Evolutionary conservation across 2,888 invertebrate species (phyloP), one percentile per base, ranked within the genome.

Genomic region (Heliconius ismenius): DNA sequence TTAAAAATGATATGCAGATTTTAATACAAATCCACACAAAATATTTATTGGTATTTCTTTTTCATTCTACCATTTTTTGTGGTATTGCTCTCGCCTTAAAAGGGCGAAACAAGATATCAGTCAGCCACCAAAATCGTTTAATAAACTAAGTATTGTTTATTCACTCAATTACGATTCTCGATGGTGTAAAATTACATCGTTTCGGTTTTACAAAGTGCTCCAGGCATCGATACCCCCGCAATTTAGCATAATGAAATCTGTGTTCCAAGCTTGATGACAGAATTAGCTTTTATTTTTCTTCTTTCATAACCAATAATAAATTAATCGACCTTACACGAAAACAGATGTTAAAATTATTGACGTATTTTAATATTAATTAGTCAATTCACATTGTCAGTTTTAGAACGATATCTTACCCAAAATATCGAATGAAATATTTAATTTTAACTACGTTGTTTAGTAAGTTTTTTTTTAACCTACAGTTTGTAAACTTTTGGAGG

Each of bases 1-100:
- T 64, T 28, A 60, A 65, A 76, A 65, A 64, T 72, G 18, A 72
- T 73, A 72, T 72, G 58, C 76, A 72, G 65, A 72, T 76, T 72
- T 58, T 64, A 75, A 70, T 64, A 72, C 1, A 49, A 39, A 70
- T 36, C 21, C 64, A 65, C 2, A 28, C 24, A 24, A 75, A 54
- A 43, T 54, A 43, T n/a, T 32, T 9, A 62, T 39, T 26, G 54
- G 15, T 43, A 24, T 68, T 69, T 75, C 32, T 7, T 32, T 7
- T 32, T 32, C 32, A 32, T 63, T 32, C 4, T 49, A 21, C n/a
- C 1, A 54, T 15, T n/a, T 39, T 58, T 32, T 28, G n/a, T 65
- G n/a, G 15, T 11, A 65, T 39, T 39, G 13, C 13, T 65, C n/a
- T 65, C 36, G 6, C 24, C 13, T 65, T 39, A 65, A 39, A 24